Percentiles rank a stretch among this genome's conserved stretches.
Conservation (phyloP, 2,113 vertebrate genomes). For the Neogale vison region DNA sequence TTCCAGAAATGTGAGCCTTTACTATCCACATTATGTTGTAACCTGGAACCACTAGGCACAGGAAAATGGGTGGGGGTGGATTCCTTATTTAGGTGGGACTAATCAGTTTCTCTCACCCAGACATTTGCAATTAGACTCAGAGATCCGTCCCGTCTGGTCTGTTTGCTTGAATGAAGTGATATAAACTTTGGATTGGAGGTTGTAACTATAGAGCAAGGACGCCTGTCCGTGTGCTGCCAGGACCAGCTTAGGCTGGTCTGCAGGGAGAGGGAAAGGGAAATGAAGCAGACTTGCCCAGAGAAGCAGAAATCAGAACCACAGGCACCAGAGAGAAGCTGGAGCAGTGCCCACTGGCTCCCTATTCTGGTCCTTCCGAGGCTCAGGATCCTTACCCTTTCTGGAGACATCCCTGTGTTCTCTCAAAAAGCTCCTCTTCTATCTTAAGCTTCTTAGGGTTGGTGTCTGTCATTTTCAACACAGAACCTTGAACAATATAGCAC, state of each 20-base stretch:
- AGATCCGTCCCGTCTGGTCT: neutral
- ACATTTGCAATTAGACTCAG: neutral
- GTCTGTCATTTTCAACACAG: neutral
- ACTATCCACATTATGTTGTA: neutral
- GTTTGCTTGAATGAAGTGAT: neutral
- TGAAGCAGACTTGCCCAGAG: neutral
- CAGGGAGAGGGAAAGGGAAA: neutral
- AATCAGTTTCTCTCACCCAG: constrained; percentile 19
- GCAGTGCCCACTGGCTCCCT: neutral
- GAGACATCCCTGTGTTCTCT: neutral
- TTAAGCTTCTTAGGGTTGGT: neutral
- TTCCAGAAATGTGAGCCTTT: neutral
- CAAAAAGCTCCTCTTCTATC: neutral
- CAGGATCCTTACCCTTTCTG: neutral
- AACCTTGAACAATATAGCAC: neutral
- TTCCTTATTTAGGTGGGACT: neutral
- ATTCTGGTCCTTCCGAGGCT: neutral
- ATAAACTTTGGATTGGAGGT: neutral
- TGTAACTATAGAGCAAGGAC: neutral
- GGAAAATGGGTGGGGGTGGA: neutral
- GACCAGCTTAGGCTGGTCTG: neutral
- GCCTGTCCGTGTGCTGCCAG: neutral
- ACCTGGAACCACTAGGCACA: neutral
- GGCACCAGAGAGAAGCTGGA: neutral
- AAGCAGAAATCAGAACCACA: neutral